Base-by-base conservation (phyloP, 2,888 invertebrate species). In the Lutraria lutraria region DNA sequence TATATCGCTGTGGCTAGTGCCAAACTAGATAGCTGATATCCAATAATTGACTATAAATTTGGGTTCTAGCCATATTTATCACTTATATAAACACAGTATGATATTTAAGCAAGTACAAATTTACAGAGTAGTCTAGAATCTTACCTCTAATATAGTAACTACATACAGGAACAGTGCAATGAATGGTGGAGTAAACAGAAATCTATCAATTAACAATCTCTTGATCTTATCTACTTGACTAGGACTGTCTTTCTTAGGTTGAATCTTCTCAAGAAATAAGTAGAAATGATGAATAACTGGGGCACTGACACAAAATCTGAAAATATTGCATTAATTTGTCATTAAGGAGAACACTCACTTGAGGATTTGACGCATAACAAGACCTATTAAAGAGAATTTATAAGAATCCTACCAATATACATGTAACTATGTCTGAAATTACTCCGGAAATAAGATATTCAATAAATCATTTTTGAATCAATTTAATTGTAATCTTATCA, bases 241-340 rank as follows among this genome's bases (percentile, higher is more conserved):
- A 10, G 92, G 68, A 56, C 93, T 92, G n/a, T 93, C 92, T 25
- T 92, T 92, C 86, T 90, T 93, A 0, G 96, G 95, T 43, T 94
- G 85, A 21, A 92, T 43, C 83, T 94, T 94, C 86, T 95, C 95
- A 88, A 96, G 88, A 60, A 90, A 93, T 25, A 93, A 92, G 89
- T 95, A 95, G 89, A 95, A 95, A 68, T 95, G 91, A 87, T 96
- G 96, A 16, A 95, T 93, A 29, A 95, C 63, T 16, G 96, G 96
- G 2, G 95, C 95, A 89, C 93, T 95, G n/a, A 95, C 86, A 56
- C 93, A 86, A 90, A 95, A 95, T 63, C 96, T 96, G 92, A 8
- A 94, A 94, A 16, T 56, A 31, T 53, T 25, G 25, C 3, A 29
- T 19, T 19, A 6, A 56, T 6, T 56, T 19, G 56, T 13, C 56